phyloP scores from a whole-genome alignment of 2,888 invertebrate species.

The Candidula unifasciata region DNA sequence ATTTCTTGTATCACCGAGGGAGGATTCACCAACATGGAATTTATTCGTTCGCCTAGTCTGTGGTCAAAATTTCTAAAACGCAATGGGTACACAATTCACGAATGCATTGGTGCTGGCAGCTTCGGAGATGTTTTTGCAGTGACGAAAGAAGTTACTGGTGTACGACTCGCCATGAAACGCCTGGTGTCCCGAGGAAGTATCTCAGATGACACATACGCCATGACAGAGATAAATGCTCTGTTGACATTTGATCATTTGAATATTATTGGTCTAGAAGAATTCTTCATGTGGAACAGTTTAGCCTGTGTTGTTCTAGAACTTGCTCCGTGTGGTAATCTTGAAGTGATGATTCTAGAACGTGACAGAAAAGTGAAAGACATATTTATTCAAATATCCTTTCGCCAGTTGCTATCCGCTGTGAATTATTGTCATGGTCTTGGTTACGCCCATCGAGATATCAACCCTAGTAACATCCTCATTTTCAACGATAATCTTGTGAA shows the following conservation, averaged over 20 bases:
- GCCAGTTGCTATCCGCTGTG: slow-evolving; percentile 54
- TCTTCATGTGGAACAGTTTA: slow-evolving; percentile 45
- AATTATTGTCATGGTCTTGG: slow-evolving; percentile 54
- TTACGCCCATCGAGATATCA: slow-evolving; percentile 58
- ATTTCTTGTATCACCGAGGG: too few relatives aligned
- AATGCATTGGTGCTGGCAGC: slow-evolving; percentile 53
- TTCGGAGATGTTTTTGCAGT: slow-evolving; percentile 57
- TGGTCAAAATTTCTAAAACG: slow-evolving; percentile 49
- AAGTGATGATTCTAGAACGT: slow-evolving; percentile 44
- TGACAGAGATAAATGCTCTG: slow-evolving; percentile 54
- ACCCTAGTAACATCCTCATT: slow-evolving; percentile 59
- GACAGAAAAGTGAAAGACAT: slow-evolving; percentile 26
- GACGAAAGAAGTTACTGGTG: not conserved
- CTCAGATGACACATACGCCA: slow-evolving; percentile 48
- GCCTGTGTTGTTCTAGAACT: slow-evolving; percentile 59
- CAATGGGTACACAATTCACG: slow-evolving; percentile 52
- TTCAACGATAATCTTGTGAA: slow-evolving; percentile 51
- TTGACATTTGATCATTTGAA: slow-evolving; percentile 50
- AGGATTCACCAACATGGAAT: slow-evolving; percentile 39
- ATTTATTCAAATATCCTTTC: slow-evolving; percentile 40
- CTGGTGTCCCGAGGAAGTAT: slow-evolving; percentile 51
- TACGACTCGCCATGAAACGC: slow-evolving; percentile 52
- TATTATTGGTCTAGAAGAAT: slow-evolving; percentile 52
- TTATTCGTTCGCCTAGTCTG: slow-evolving; percentile 28
- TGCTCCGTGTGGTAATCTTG: slow-evolving; percentile 56